A percentile compares a stretch with the other conserved stretches of the same genome.
phyloP scores from a whole-genome alignment of 2,113 vertebrate species.

The Microcebus murinus region DNA sequence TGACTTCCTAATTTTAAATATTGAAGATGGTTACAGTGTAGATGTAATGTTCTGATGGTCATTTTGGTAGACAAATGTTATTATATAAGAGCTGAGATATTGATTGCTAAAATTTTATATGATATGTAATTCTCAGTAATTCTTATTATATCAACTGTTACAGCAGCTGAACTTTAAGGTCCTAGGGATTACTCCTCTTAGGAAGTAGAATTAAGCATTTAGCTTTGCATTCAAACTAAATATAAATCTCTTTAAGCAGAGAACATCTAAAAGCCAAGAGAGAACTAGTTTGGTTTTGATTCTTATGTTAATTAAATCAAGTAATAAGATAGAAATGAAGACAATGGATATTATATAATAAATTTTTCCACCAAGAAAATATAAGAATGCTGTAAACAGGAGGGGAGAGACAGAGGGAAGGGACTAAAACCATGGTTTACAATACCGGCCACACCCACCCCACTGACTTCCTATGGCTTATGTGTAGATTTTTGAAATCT shows the following conservation, averaged over 20 bases:
- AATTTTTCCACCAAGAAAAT: not conserved
- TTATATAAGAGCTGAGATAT: not conserved
- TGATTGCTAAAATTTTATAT: not conserved
- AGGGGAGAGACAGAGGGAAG: not conserved
- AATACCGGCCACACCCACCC: not conserved
- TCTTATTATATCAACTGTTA: not conserved
- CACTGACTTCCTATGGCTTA: not conserved
- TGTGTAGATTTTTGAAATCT: not conserved
- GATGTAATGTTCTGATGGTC: not conserved
- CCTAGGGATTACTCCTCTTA: not conserved
- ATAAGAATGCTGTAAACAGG: not conserved
- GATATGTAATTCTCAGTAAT: not conserved
- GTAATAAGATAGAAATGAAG: not conserved
- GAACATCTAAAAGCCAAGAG: not conserved
- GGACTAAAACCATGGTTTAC: not conserved
- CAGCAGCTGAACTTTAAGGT: not conserved
- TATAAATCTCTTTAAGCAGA: not conserved
- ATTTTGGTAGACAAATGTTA: not conserved
- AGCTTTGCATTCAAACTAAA: not conserved
- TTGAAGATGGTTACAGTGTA: not conserved
- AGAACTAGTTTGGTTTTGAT: not conserved
- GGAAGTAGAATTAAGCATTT: not conserved
- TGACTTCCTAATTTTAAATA: not conserved
- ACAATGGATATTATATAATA: not conserved
- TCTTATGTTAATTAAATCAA: slow-evolving; percentile 17